phyloP scores from a whole-genome alignment of 2,888 invertebrate genomes.

The Pseudococcus jackbeardsleyi region DNA sequence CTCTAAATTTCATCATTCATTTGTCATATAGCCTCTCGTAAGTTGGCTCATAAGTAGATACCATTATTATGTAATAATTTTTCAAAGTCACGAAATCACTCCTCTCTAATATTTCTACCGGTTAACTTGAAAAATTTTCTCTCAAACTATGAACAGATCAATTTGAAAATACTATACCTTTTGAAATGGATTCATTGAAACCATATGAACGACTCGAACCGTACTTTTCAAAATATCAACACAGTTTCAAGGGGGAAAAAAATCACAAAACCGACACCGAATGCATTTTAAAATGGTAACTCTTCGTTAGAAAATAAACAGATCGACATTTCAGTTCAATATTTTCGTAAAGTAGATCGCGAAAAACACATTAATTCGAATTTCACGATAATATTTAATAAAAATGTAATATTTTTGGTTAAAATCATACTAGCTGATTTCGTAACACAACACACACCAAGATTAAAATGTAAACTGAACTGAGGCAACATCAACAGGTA shows the following conservation, averaged over 20 bases:
- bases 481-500: conserved; percentile 52
- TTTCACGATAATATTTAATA: background rate
- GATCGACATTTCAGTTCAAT: background rate
- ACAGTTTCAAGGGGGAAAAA: conserved; percentile 20
- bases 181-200: conserved; percentile 24
- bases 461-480: conserved; percentile 53
- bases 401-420: background rate
- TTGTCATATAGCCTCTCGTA: too few relatives aligned
- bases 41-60: too few relatives aligned
- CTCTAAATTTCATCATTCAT: too few relatives aligned
- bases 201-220: background rate
- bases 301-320: background rate
- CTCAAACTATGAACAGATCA: background rate
- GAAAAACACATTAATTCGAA: background rate
- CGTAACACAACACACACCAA: conserved; percentile 28
- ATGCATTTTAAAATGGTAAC: conserved; percentile 20
- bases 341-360: background rate
- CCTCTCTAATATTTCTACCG: background rate
- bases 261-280: conserved; percentile 39
- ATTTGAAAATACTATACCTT: background rate
- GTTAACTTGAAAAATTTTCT: too few relatives aligned
- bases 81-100: too few relatives aligned
- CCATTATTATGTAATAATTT: too few relatives aligned
- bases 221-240: background rate
- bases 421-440: background rate